These are phyloP conservation scores for Burhinus oedicnemus DNA, from an alignment of 2,113 vertebrate genomes.

Conservation along the genomic window DNA sequence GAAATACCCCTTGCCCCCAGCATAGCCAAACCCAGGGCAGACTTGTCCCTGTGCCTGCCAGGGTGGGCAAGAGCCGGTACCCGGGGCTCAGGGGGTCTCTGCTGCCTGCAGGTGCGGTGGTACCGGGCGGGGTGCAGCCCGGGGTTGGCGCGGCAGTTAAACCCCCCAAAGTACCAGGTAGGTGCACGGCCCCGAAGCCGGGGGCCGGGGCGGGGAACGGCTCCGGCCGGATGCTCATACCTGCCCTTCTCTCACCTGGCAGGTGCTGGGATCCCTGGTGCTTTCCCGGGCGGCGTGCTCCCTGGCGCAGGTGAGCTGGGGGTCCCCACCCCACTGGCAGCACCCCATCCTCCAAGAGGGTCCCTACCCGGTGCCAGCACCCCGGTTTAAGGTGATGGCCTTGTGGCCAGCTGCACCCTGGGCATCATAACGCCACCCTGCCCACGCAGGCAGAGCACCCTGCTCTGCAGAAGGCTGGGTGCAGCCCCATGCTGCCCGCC, in stretches of 20 bases:
- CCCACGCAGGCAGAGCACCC: too few relatives aligned
- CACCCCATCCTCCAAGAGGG: fast-evolving
- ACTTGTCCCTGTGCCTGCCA: neutral
- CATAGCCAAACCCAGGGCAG: neutral
- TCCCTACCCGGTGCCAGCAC: neutral
- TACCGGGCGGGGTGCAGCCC: constrained; percentile 60
- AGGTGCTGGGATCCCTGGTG: constrained; percentile 81
- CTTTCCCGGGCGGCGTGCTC: constrained; percentile 77
- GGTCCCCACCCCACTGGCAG: neutral
- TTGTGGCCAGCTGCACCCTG: neutral
- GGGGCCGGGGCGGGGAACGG: neutral
- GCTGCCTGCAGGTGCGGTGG: constrained; percentile 62
- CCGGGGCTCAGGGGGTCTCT: constrained; percentile 2
- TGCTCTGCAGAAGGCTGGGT: neutral
- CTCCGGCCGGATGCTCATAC: fast-evolving
- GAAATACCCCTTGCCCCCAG: neutral
- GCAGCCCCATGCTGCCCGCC: neutral
- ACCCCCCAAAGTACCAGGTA: constrained; percentile 81
- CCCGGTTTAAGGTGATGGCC: fast-evolving
- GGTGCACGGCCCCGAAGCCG: neutral
- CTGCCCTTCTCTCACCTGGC: neutral
- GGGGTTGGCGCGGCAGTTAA: constrained; percentile 71
- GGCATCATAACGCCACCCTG: neutral
- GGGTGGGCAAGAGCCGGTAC: neutral
- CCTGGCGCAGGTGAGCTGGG: constrained; percentile 76